Base-by-base conservation (phyloP, 2,113 vertebrate genomes). In the Mesembrinibis cayennensis region DNA sequence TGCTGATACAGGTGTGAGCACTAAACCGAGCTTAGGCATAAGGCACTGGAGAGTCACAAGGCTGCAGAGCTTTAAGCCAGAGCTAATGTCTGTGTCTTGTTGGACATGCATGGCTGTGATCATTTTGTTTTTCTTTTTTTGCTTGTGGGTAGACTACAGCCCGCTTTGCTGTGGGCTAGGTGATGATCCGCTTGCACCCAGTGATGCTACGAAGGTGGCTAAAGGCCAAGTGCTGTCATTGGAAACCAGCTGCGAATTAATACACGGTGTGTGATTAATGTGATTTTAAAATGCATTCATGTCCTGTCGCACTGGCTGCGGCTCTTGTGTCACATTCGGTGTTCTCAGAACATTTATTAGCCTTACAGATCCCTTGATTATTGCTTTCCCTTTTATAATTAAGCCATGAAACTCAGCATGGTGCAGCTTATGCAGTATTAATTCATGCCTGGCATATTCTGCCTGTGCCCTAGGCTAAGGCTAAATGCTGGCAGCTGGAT, bases 301-400 rank as follows among this genome's bases (percentile, higher is more conserved):
- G 96, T 95, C 93, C 94, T 95, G 93, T 44, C 26, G 0, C 89
- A 36, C 82, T 81, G 91, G 84, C 93, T 95, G 89, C 0, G 11
- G 93, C 74, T 90, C 67, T 90, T 18, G 82, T 95, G 93, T 93
- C 96, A 83, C 96, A 73, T 91, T 94, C 32, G 5, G 84, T 80
- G 93, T 73, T 93, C 89, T 90, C 91, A n/a, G 95, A 97, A 91
- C 95, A 55, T 62, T 90, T 93, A 96, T 97, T 97, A 96, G 95
- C 95, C 87, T 82, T 81, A 93, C 79, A 86, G 94, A 96, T 96
- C 95, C 95, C 95, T 80, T 96, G 94, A 95, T 97, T 96, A 96
- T 89, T 87, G 62, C 95, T 92, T 95, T 96, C 92, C 90, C 82
- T 95, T 91, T 90, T 63, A 56, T 97, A 97, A 97, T 97, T 96